These are phyloP conservation scores for Coecobrya sp. DNA, from an alignment of 2,888 invertebrate species.

Conservation along the genomic window DNA sequence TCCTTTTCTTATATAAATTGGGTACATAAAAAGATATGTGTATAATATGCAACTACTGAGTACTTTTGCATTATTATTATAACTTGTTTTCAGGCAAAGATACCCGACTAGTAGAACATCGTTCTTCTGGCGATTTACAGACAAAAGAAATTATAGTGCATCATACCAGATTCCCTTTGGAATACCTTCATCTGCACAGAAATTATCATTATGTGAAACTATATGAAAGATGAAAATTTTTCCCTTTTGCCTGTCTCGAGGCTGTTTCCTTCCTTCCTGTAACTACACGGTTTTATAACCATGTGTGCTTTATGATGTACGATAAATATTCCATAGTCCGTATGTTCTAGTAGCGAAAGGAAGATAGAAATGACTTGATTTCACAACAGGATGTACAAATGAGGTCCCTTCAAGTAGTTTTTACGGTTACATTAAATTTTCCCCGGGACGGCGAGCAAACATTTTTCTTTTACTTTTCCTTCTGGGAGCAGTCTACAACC, in stretches of 20 bases:
- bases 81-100: neutral
- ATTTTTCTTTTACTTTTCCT: conserved; percentile 38
- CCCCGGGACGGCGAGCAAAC: neutral
- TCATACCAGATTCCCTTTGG: neutral
- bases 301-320: neutral
- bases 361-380: conserved; percentile 46
- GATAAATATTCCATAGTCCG: neutral
- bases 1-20: too few species aligned
- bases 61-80: too few species aligned
- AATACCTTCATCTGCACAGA: neutral
- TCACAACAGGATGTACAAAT: conserved; percentile 53
- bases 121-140: neutral
- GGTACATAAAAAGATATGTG: too few species aligned
- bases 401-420: conserved; percentile 50
- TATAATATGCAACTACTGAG: too few species aligned
- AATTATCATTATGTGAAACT: neutral
- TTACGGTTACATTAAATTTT: conserved; percentile 51
- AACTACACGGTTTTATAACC: neutral
- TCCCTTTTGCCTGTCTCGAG: neutral
- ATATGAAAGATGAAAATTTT: neutral
- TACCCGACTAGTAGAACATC: neutral
- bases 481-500: neutral
- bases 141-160: neutral
- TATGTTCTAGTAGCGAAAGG: neutral
- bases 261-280: neutral